Evolutionary conservation across 1,140 invertebrate genomes (phyloP).

Genomic region (Pissodes strobi): DNA sequence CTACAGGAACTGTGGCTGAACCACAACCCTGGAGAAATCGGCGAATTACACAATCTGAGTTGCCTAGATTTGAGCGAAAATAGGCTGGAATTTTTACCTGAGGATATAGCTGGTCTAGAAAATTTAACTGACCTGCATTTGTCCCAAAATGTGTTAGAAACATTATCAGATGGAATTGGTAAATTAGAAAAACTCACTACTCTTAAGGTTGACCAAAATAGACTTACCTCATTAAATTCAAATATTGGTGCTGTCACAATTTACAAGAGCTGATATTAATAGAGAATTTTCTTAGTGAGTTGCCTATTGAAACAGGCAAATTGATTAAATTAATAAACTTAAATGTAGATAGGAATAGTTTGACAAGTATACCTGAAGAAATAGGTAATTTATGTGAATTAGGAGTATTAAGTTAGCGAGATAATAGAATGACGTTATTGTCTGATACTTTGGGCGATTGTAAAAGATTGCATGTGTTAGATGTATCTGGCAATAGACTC

Average conservation of each 20-base stretch:
- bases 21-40: constrained; percentile 95
- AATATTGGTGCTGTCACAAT: constrained; percentile 87
- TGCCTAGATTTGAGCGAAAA: constrained; percentile 97
- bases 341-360: constrained; percentile 95
- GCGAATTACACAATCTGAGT: constrained; percentile 81
- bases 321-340: constrained; percentile 92
- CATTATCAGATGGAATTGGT: constrained; percentile 73
- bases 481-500: constrained; percentile 96
- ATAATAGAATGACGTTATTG: constrained; percentile 90
- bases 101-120: constrained; percentile 91
- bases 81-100: constrained; percentile 89
- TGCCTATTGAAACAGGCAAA: constrained; percentile 91
- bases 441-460: constrained; percentile 94
- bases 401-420: constrained; percentile 92
- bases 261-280: constrained; percentile 97
- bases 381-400: constrained; percentile 84
- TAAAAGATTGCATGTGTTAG: constrained; percentile 89
- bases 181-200: background rate
- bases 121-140: constrained; percentile 93
- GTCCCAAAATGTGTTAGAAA: constrained; percentile 87
- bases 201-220: constrained; percentile 85
- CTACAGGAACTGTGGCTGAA: constrained; percentile 98
- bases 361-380: constrained; percentile 86
- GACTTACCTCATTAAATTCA: constrained; percentile 83
- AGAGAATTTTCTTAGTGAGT: constrained; percentile 92